Evolutionary conservation across 2,113 vertebrate genomes (phyloP), one percentile per base, ranked within the genome.

Genomic region (Nannobrachium achirus): DNA sequence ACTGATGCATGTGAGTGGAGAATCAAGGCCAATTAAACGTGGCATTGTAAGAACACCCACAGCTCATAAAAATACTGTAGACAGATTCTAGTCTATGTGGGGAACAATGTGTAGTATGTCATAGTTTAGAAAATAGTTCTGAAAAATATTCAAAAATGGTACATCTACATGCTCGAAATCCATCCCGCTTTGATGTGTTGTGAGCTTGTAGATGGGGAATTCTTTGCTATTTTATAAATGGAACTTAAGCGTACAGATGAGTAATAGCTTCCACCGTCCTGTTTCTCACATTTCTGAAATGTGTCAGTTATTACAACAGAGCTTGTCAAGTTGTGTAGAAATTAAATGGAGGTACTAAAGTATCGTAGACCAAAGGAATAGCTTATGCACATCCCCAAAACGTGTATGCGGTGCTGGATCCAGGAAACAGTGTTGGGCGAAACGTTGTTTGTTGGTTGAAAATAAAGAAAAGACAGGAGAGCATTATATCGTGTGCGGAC

Each of bases 31-130:
- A 72, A 80, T 71, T 62, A 56, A 71, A 19, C 11, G 14, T 62
- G 56, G 55, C 62, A 67, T 76, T 52, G 73, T 49, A 38, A 7
- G 48, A 83, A 83, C 85, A 85, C 86, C 85, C 75, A 88, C 86
- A 64, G 53, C 48, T 70, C 52, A 40, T 66, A 86, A 81, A 83
- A 88, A 88, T 87, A 33, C 25, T 33, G 25, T 33, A 90, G 72
- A 62, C 59, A 14, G 19, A 38, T 53, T 58, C 42, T 67, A 56
- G 14, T 51, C 8, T 18, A 50, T 66, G 80, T 62, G 7, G 58
- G 7, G 51, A 45, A 44, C 56, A 53, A 53, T 58, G 42, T 58
- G 73, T 16, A 20, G 51, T 66, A 33, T 48, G 45, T 48, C 45
- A 48, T 56, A 14, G 53, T 11, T 56, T 9, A 14, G n/a, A n/a